A percentile compares a stretch with the other conserved stretches of the same genome.
Evolutionary conservation across 2,888 invertebrate genomes (phyloP).

Genomic region (Periphyllus acericola): DNA sequence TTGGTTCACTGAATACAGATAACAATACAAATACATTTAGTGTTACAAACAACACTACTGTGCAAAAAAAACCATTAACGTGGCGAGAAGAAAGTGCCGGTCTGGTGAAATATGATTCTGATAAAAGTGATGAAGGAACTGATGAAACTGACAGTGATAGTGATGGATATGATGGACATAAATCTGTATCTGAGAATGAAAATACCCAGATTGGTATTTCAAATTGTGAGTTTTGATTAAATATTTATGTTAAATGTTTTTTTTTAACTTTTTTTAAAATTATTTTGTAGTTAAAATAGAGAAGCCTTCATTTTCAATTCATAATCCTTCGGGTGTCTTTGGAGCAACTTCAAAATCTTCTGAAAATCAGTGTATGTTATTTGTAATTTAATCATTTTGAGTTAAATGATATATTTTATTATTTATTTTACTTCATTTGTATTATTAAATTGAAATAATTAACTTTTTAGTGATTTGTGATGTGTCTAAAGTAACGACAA

Average conservation of each 20-base stretch:
- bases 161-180: slow-evolving; percentile 33
- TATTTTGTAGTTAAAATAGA: slow-evolving; percentile 42
- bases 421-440: background rate
- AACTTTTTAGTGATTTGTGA: background rate
- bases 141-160: slow-evolving; percentile 25
- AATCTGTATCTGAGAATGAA: slow-evolving; percentile 11
- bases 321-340: background rate
- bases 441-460: background rate
- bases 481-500: background rate
- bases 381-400: background rate
- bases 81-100: slow-evolving; percentile 60
- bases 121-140: slow-evolving; percentile 48
- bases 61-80: slow-evolving; percentile 36
- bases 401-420: background rate
- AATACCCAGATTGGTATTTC: slow-evolving; percentile 21
- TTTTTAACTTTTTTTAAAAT: background rate
- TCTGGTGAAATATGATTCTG: slow-evolving; percentile 52
- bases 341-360: background rate
- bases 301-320: slow-evolving; percentile 20
- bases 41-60: background rate
- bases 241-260: background rate
- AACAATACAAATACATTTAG: slow-evolving; percentile 15
- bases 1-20: slow-evolving; percentile 31
- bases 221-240: slow-evolving; percentile 11
- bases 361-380: slow-evolving; percentile 25